Evolutionary conservation across 2,888 invertebrate species (phyloP), one percentile per base, ranked within the genome.

Genomic region (Marronus borbonicus): DNA sequence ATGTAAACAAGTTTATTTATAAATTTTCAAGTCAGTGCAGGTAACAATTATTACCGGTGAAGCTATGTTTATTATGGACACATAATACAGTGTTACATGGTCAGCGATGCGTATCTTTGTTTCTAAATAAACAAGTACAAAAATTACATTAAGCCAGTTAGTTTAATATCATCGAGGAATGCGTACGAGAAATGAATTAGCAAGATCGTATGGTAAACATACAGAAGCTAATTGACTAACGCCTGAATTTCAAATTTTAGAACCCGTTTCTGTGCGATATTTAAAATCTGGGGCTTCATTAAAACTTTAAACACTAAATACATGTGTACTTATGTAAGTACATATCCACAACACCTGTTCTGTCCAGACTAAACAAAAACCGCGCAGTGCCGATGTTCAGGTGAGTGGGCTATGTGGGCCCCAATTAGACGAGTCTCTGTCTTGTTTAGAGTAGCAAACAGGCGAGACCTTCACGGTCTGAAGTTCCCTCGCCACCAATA

Each of bases 401-500:
- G 81, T 82, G 82, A 81, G 78, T 82, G 80, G 80, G 79, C 80
- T 80, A 80, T 79, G 79, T 79, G 80, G 79, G 80, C 60, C 77
- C 78, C 76, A 79, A 80, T 80, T 81, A 80, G 80, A 80, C 77
- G 79, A 72, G 80, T 72, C 75, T 77, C 76, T 78, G 68, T 79
- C 80, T 83, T 80, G 81, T 82, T 81, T 80, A 60, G 80, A 80
- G 76, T 84, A 84, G 76, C 84, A 84, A 78, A 83, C 82, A 84
- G 82, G 83, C 83, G 84, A 85, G 83, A 84, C 85, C 84, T 85
- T 85, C 85, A 85, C 84, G 85, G 84, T 85, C 84, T 84, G 81
- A 77, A 78, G 77, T 66, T 60, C 78, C 76, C 79, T 69, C 68
- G 55, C 55, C 68, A 66, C 55, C 39, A 44, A 12, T 28, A 20